These are phyloP conservation scores for Pluvialis apricaria DNA, from an alignment of 2,113 vertebrate genomes.

Conservation along the genomic window DNA sequence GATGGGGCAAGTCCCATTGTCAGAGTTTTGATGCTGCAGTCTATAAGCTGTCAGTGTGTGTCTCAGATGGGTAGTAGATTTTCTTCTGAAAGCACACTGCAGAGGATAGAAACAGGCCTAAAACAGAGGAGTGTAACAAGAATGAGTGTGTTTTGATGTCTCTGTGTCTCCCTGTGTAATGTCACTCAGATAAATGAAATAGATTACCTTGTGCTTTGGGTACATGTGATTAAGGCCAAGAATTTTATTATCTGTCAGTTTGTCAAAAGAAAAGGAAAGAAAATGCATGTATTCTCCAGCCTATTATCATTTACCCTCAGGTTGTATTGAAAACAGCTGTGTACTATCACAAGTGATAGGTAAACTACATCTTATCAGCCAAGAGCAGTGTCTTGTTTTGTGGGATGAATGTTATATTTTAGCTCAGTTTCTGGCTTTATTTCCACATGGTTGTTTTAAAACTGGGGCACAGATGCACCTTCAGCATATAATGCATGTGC, in stretches of 20 bases:
- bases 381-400: neutral
- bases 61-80: neutral
- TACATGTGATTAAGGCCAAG: neutral
- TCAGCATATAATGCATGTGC: neutral
- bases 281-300: neutral
- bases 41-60: neutral
- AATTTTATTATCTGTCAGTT: neutral
- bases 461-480: constrained; percentile 61
- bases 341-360: neutral
- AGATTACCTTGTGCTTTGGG: neutral
- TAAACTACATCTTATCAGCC: neutral
- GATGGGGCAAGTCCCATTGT: neutral
- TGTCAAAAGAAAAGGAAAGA: neutral
- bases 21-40: neutral
- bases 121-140: neutral
- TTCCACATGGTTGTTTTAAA: constrained; percentile 3
- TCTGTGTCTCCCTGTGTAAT: neutral
- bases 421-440: neutral
- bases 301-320: neutral
- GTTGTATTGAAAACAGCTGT: neutral
- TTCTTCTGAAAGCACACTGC: neutral
- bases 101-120: neutral
- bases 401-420: neutral
- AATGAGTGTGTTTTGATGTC: neutral
- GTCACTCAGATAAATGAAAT: neutral